phyloP scores from a whole-genome alignment of 2,113 vertebrate genomes.

The Peromyscus californicus region DNA sequence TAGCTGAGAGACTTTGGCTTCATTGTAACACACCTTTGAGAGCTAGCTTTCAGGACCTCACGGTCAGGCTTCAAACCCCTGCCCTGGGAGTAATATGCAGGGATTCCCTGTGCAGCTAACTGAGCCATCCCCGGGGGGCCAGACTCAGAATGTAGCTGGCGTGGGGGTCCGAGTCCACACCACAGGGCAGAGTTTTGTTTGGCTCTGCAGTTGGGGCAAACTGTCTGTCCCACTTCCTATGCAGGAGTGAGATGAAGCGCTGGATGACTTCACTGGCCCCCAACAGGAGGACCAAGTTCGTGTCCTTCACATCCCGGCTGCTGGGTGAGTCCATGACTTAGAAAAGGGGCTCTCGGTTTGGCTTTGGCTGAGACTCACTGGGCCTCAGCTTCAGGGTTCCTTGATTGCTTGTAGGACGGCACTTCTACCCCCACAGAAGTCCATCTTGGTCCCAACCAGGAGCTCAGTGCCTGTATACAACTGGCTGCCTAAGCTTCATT shows the following conservation, averaged over 20 bases:
- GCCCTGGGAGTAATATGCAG: too few species aligned
- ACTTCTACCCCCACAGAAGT: not conserved
- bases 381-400: not conserved
- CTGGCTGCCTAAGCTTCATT: fast-evolving
- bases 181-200: fast-evolving
- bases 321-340: constrained; percentile 88
- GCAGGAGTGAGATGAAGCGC: constrained; percentile 97
- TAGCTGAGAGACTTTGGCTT: not conserved
- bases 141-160: not conserved
- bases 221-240: not conserved
- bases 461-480: fast-evolving
- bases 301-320: constrained; percentile 93
- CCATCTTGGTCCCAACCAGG: not conserved
- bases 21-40: fast-evolving
- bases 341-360: not conserved
- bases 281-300: constrained; percentile 95
- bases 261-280: constrained; percentile 97
- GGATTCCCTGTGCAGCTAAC: too few species aligned
- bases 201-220: fast-evolving
- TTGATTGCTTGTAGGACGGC: not conserved
- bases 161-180: fast-evolving
- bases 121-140: not conserved
- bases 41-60: not conserved
- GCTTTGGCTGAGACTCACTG: not conserved
- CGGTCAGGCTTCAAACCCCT: not conserved